A percentile compares a stretch with the other conserved stretches of the same genome.
phyloP scores from a whole-genome alignment of 2,888 invertebrate genomes.

The Kuschelorhynchus macadamiae region DNA sequence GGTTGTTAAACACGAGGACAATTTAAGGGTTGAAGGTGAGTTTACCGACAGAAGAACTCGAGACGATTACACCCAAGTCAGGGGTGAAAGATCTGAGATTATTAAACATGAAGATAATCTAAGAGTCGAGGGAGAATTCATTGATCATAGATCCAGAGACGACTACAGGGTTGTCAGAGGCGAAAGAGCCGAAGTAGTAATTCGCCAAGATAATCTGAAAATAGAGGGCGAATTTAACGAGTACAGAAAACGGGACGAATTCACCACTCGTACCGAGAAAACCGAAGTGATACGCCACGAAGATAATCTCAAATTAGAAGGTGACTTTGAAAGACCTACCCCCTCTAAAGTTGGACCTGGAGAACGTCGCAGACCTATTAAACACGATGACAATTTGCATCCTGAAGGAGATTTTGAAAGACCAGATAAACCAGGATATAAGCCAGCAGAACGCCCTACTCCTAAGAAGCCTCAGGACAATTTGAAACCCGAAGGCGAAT shows the following conservation, averaged over 20 bases:
- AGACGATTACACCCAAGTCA: constrained; percentile 61
- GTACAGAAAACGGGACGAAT: constrained; percentile 70
- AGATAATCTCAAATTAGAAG: constrained; percentile 80
- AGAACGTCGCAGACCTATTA: constrained; percentile 73
- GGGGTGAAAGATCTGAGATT: constrained; percentile 72
- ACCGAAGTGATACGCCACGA: constrained; percentile 75
- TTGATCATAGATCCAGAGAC: constrained; percentile 67
- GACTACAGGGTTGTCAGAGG: constrained; percentile 72
- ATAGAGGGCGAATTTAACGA: constrained; percentile 67
- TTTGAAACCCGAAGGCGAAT: constrained; percentile 71
- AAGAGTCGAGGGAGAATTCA: constrained; percentile 71
- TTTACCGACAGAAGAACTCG: constrained; percentile 62
- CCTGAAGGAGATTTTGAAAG: constrained; percentile 72
- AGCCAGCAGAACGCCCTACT: constrained; percentile 65
- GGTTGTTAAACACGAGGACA: constrained; percentile 72
- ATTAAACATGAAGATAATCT: constrained; percentile 72
- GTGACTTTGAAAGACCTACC: constrained; percentile 75
- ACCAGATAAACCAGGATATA: constrained; percentile 60
- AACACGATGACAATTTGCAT: constrained; percentile 72
- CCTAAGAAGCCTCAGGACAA: constrained; percentile 66
- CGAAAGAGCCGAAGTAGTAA: constrained; percentile 75
- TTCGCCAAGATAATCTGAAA: constrained; percentile 77
- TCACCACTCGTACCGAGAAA: constrained; percentile 74
- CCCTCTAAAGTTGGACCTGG: too few relatives aligned
- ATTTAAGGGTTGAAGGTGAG: constrained; percentile 72